These are phyloP conservation scores for Zhuqinia jingwanae DNA, from an alignment of 2,888 invertebrate species.

Conservation along the genomic window DNA sequence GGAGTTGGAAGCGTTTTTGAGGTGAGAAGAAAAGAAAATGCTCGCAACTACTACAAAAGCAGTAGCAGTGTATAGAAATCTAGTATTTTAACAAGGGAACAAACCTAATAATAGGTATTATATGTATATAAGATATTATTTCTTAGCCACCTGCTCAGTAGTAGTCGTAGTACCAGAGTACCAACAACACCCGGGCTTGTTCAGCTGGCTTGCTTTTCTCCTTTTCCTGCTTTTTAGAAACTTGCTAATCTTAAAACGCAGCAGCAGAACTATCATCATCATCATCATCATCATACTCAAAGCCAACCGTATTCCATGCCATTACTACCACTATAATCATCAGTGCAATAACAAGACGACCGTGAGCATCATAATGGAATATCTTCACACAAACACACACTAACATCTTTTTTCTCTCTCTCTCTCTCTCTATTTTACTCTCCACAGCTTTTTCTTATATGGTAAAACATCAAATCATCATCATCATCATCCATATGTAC, in stretches of 20 bases:
- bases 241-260: constrained; percentile 40
- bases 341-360: constrained; percentile 58
- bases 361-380: constrained; percentile 43
- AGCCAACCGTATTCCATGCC: constrained; percentile 38
- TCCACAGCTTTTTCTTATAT: neutral
- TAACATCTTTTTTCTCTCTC: no score
- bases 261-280: constrained; percentile 43
- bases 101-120: constrained; percentile 11
- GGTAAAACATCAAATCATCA: constrained; percentile 6
- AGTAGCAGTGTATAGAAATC: no score
- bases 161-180: neutral
- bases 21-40: constrained; percentile 26
- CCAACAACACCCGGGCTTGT: constrained; percentile 20
- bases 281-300: constrained; percentile 63
- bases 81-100: no score
- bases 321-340: constrained; percentile 62
- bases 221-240: neutral
- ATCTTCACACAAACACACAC: constrained; percentile 13
- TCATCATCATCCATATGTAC: no score
- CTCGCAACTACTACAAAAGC: neutral
- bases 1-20: constrained; percentile 37
- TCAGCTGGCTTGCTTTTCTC: constrained; percentile 50
- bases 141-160: constrained; percentile 54
- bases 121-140: constrained; percentile 13
- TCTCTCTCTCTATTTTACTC: no score